Percentiles rank a stretch among this genome's conserved stretches.
Conservation (phyloP, 2,113 vertebrate genomes). For the Elaphurus davidianus region DNA sequence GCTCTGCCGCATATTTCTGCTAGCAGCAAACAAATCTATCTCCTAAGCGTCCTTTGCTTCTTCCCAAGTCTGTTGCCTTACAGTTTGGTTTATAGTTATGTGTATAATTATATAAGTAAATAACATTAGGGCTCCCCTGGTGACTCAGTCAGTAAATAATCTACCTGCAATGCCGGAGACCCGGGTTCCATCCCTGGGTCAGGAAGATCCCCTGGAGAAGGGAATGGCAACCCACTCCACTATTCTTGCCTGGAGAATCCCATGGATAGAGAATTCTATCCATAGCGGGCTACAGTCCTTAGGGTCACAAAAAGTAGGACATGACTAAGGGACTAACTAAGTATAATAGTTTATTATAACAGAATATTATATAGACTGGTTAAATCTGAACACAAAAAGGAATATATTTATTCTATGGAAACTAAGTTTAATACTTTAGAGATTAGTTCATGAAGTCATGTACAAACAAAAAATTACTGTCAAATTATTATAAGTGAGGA, state of each 20-base stretch:
- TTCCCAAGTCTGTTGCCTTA: not conserved
- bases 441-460: not conserved
- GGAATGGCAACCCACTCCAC: not conserved
- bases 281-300: not conserved
- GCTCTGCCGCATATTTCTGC: not conserved
- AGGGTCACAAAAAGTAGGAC: not conserved
- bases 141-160: not conserved
- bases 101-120: not conserved
- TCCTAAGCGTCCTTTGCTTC: not conserved
- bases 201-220: not conserved
- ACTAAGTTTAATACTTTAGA: not conserved
- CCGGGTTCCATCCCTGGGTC: not conserved
- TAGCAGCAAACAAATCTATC: not conserved
- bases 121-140: not conserved
- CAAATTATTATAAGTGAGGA: not conserved
- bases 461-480: not conserved
- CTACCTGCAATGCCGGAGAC: not conserved
- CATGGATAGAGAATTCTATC: not conserved
- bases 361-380: not conserved
- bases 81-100: not conserved
- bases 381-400: not conserved
- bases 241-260: not conserved
- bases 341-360: not conserved
- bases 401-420: not conserved
- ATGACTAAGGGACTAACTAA: not conserved